Base-by-base conservation (phyloP, 2,797 vertebrate genomes). In the Poliocrania exsul region DNA sequence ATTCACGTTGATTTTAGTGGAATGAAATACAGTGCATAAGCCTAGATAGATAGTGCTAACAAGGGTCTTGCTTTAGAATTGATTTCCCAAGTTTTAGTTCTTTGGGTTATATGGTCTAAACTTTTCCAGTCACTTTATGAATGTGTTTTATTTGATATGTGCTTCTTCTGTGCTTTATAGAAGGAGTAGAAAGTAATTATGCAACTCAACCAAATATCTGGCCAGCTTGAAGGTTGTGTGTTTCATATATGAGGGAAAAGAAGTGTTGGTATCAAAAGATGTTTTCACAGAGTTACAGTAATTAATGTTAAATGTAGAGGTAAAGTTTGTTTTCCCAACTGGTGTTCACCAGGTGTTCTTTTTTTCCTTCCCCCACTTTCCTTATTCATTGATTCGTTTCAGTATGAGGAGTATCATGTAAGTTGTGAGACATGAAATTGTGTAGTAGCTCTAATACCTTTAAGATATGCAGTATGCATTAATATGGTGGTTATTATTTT, bases 321-420 rank as follows among this genome's bases (percentile, higher is more conserved):
- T 86, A 69, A 86, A 73, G 65, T 84, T 81, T 82, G 18, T 91
- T 96, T 78, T 85, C 66, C 80, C 73, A 75, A 8, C 38, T 90
- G 49, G 64, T 60, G 33, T 93, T 96, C 83, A 90, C 40, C 20
- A 50, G 77, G 78, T 93, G 35, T 94, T 67, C 35, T 28, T n/a
- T 21, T 61, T 35, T 33, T n/a, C 38, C 60, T 10, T 3, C 3
- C 25, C 19, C 9, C 10, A 28, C n/a, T 80, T 93, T 92, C 26
- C 66, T 79, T 91, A 79, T 72, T 91, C 19, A 56, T 79, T 95
- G 79, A 73, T 95, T 91, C 35, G 7, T 92, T 93, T 94, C 80
- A 79, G 53, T 95, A 54, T 95, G 91, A 96, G 80, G 75, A 94
- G 5, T 72, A 70, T 73, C 70, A 73, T 93, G 85, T 86, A 94